These are phyloP conservation scores for Galeruca laticollis DNA, from an alignment of 2,888 invertebrate genomes.

Conservation along the genomic window DNA sequence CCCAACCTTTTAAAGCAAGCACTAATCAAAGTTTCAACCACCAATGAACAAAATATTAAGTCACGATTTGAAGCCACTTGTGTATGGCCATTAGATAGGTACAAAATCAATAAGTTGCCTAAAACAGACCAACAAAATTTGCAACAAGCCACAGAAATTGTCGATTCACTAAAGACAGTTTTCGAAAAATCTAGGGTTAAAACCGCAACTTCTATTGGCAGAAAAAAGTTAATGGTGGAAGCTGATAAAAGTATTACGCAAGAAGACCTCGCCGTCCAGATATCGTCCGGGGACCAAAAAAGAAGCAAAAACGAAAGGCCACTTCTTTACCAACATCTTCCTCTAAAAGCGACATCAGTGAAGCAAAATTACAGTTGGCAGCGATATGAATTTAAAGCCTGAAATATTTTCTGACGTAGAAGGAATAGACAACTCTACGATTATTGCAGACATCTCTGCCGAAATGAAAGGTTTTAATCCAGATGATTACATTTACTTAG, in stretches of 20 bases:
- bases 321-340: slow-evolving; percentile 11
- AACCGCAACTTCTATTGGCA: slow-evolving; percentile 33
- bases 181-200: slow-evolving; percentile 30
- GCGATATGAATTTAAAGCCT: too few species aligned
- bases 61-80: slow-evolving; percentile 30
- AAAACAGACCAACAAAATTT: slow-evolving; percentile 32
- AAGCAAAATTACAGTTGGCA: slow-evolving; percentile 6
- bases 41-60: slow-evolving; percentile 32
- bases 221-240: slow-evolving; percentile 28
- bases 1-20: slow-evolving; percentile 2
- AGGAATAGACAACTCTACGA: too few species aligned
- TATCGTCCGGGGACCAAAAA: slow-evolving; percentile 18
- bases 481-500: too few species aligned
- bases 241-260: slow-evolving; percentile 28
- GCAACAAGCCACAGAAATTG: slow-evolving; percentile 19
- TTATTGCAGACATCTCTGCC: too few species aligned
- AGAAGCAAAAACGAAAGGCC: slow-evolving; percentile 19
- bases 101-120: slow-evolving; percentile 31
- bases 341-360: slow-evolving; percentile 14
- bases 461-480: too few species aligned
- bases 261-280: slow-evolving; percentile 29
- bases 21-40: too few species aligned
- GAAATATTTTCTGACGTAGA: too few species aligned
- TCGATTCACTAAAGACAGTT: too few species aligned
- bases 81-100: slow-evolving; percentile 17